phyloP scores from a whole-genome alignment of 53 echinoderm and acorn worm species.

The Glandiceps talaboti region DNA sequence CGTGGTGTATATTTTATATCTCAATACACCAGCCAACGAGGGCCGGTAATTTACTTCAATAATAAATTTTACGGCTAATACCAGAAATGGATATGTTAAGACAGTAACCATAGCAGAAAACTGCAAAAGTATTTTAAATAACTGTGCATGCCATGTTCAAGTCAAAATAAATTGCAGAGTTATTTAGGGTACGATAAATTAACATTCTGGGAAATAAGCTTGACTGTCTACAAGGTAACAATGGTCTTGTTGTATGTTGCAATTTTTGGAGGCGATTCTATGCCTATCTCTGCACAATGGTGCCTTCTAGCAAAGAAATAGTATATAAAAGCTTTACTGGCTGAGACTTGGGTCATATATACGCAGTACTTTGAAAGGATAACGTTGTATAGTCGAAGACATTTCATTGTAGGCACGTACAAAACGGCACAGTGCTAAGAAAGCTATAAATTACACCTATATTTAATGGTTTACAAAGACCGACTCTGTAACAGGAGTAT shows the following conservation, averaged over 20 bases:
- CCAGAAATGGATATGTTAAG: no score
- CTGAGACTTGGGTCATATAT: neutral
- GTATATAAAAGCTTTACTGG: neutral
- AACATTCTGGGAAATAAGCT: no score
- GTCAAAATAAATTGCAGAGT: no score
- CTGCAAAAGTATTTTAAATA: no score
- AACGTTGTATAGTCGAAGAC: neutral
- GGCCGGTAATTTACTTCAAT: no score
- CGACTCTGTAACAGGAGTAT: neutral
- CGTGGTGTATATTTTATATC: no score
- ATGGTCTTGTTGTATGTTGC: neutral
- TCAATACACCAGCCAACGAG: no score
- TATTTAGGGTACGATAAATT: no score
- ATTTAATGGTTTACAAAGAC: neutral
- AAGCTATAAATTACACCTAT: neutral
- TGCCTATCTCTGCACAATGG: neutral
- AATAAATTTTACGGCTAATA: no score
- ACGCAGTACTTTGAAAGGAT: neutral
- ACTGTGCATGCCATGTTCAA: neutral
- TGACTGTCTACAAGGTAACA: neutral
- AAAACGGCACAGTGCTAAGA: neutral
- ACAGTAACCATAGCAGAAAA: no score
- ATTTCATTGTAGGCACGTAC: neutral
- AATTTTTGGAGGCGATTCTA: neutral
- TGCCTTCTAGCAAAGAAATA: neutral